These are phyloP conservation scores for Disparrhopalites patrizii DNA, from an alignment of 2,888 invertebrate genomes.

Conservation along the genomic window DNA sequence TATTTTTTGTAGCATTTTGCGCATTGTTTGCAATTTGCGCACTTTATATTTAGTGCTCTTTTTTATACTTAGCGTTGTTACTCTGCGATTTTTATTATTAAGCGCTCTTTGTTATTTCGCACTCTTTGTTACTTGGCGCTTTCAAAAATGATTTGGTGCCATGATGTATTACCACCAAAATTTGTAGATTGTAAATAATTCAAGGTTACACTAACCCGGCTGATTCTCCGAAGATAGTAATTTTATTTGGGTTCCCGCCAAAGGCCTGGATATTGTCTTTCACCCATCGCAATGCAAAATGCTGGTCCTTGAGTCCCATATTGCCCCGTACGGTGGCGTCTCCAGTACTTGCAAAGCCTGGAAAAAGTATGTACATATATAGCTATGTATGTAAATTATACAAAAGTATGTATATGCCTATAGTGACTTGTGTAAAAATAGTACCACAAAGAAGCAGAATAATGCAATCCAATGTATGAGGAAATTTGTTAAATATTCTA, in stretches of 20 bases:
- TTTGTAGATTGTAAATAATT: not conserved
- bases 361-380: not conserved
- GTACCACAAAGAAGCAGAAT: too few relatives aligned
- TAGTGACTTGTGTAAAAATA: not conserved
- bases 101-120: too few relatives aligned
- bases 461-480: not conserved
- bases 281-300: not conserved
- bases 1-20: too few relatives aligned
- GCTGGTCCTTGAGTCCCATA: conserved; percentile 6
- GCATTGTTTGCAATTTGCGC: too few relatives aligned
- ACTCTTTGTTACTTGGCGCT: too few relatives aligned
- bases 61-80: too few relatives aligned
- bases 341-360: not conserved
- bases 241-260: not conserved
- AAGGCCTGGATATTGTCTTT: not conserved
- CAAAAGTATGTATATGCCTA: not conserved
- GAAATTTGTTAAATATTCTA: not conserved
- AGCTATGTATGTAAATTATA: not conserved
- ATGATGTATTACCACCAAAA: too few relatives aligned
- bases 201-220: not conserved
- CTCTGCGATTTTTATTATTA: too few relatives aligned
- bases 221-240: not conserved
- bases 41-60: too few relatives aligned
- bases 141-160: too few relatives aligned
- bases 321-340: not conserved